Conservation (phyloP, 2,113 vertebrate species). For the Nesoenas mayeri region DNA sequence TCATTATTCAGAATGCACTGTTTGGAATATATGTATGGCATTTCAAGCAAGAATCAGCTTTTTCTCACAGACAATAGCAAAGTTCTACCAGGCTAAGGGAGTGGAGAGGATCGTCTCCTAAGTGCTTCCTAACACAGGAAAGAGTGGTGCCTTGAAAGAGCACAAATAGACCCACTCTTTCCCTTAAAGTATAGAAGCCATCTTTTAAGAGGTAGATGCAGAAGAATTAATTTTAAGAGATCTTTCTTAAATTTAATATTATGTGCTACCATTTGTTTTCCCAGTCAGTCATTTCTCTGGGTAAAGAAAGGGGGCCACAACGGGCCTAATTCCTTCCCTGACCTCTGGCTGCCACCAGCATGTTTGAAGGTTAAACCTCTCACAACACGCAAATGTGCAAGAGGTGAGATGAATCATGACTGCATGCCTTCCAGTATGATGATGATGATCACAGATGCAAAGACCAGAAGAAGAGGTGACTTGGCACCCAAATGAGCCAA, state of each 20-base stretch:
- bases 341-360: accelerated
- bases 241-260: background rate
- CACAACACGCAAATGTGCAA: background rate
- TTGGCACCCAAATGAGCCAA: background rate
- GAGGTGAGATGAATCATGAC: background rate
- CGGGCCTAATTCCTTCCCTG: background rate
- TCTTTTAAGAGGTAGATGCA: background rate
- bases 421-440: background rate
- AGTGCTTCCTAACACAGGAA: background rate
- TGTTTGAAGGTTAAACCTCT: background rate
- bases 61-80: background rate
- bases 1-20: background rate
- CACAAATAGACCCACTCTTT: background rate
- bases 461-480: background rate
- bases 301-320: accelerated
- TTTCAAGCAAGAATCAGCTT: background rate
- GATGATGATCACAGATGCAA: background rate
- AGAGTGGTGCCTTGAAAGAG: background rate
- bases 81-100: background rate
- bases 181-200: background rate
- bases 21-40: background rate
- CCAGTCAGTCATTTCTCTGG: accelerated
- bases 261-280: background rate
- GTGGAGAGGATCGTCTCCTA: background rate
- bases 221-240: background rate